These are phyloP conservation scores for Salvator merianae DNA, from an alignment of 2,113 vertebrate species.

Conservation along the genomic window DNA sequence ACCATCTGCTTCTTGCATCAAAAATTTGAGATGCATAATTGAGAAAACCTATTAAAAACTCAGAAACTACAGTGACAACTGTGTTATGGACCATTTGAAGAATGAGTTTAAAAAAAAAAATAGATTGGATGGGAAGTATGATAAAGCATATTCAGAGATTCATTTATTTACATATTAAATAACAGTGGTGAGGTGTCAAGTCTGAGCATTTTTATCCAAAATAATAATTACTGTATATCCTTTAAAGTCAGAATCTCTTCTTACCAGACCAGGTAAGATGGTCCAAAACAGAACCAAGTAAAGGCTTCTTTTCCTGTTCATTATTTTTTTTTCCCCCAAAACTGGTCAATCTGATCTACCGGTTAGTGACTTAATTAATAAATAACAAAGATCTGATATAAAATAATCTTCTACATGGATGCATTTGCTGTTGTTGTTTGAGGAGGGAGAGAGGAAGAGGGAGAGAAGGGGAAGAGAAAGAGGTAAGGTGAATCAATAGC, in stretches of 20 bases:
- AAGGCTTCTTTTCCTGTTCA: not conserved
- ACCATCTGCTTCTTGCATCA: slow-evolving; percentile 14
- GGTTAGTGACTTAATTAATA: not conserved
- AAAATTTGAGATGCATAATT: slow-evolving; percentile 11
- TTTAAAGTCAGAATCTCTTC: slow-evolving; percentile 22
- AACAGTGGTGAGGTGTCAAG: slow-evolving; percentile 10
- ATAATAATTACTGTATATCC: slow-evolving; percentile 24
- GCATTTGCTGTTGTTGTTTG: no score
- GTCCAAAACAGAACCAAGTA: not conserved
- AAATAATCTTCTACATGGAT: not conserved
- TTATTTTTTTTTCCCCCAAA: not conserved
- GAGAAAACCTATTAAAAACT: slow-evolving; percentile 27
- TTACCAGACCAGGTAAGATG: slow-evolving; percentile 8
- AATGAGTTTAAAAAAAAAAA: slow-evolving; percentile 26
- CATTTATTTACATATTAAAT: slow-evolving; percentile 26
- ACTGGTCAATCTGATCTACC: not conserved
- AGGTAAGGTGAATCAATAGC: not conserved
- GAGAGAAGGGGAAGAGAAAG: not conserved
- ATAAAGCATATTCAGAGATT: slow-evolving; percentile 14
- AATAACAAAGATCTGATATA: not conserved
- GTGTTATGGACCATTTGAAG: slow-evolving; percentile 14
- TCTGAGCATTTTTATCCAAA: slow-evolving; percentile 15
- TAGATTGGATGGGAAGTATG: slow-evolving; percentile 12
- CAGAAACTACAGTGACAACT: slow-evolving; percentile 14
- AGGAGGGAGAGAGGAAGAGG: not conserved